Conservation (phyloP, 2,113 vertebrate genomes). For the Mungos mungo region DNA sequence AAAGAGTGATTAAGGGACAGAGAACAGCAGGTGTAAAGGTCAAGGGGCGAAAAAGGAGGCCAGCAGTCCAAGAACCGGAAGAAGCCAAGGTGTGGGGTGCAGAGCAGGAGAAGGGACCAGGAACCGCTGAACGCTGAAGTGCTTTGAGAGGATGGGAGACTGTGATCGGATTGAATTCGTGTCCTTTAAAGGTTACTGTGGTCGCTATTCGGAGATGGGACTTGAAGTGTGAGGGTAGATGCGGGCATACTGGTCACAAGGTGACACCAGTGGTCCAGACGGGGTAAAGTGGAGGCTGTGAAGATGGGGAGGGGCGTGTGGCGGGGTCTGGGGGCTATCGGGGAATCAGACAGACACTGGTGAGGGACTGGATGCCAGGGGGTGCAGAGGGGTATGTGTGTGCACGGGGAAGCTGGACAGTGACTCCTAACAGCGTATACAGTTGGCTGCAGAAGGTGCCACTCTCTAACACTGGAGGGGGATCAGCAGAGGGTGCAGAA, state of each 20-base stretch:
- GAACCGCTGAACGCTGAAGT: neutral
- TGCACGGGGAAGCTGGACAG: neutral
- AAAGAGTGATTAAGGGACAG: neutral
- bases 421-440: neutral
- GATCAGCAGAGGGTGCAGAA: neutral
- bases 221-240: neutral
- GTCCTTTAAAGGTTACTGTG: neutral
- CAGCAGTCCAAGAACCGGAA: neutral
- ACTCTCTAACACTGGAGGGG: too few species aligned
- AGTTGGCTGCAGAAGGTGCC: neutral
- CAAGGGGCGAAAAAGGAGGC: neutral
- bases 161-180: neutral
- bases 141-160: neutral
- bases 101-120: accelerated
- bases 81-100: neutral
- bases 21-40: neutral
- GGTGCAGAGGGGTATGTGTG: too few species aligned
- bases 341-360: neutral
- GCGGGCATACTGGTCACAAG: neutral
- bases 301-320: too few species aligned
- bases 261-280: neutral
- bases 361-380: neutral
- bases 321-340: neutral
- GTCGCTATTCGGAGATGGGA: neutral
- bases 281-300: neutral